A percentile compares a stretch with the other conserved stretches of the same genome.
Evolutionary conservation across 1,140 invertebrate species (phyloP).

Genomic region (Holcopasites calliopsidis): DNA sequence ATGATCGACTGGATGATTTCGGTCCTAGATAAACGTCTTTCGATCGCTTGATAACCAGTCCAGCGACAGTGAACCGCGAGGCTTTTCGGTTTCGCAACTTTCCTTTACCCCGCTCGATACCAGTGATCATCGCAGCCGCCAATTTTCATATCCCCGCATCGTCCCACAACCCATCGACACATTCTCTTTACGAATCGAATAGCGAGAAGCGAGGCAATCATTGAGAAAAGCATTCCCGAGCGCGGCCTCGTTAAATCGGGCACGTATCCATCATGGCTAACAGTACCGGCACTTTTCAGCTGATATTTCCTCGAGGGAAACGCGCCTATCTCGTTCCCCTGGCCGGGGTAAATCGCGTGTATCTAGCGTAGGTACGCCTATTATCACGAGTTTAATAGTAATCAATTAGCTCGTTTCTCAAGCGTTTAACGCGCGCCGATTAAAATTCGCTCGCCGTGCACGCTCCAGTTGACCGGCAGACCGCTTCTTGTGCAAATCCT

Average conservation of each 20-base stretch:
- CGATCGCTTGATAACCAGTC: neutral
- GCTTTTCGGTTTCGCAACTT: neutral
- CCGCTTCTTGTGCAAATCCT: too few relatives aligned
- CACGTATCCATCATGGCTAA: conserved; percentile 11
- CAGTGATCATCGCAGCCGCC: too few relatives aligned
- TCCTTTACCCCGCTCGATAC: too few relatives aligned
- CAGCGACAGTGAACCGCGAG: neutral
- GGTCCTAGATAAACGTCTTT: neutral
- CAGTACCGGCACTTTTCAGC: conserved; percentile 7
- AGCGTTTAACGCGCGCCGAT: conserved; percentile 1
- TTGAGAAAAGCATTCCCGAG: neutral
- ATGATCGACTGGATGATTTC: neutral
- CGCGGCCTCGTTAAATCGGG: neutral
- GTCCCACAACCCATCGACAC: too few relatives aligned
- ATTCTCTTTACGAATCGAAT: neutral
- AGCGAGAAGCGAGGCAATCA: neutral
- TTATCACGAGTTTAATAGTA: conserved; percentile 13
- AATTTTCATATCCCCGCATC: too few relatives aligned
- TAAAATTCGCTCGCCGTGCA: neutral
- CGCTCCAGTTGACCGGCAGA: neutral
- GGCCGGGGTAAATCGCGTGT: neutral
- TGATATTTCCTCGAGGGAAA: neutral
- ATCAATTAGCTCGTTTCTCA: conserved; percentile 24
- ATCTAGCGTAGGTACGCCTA: too few relatives aligned
- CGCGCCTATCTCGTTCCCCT: neutral